Evolutionary conservation across 2,888 invertebrate species (phyloP), one percentile per base, ranked within the genome.

Genomic region (Crioceris asparagi): DNA sequence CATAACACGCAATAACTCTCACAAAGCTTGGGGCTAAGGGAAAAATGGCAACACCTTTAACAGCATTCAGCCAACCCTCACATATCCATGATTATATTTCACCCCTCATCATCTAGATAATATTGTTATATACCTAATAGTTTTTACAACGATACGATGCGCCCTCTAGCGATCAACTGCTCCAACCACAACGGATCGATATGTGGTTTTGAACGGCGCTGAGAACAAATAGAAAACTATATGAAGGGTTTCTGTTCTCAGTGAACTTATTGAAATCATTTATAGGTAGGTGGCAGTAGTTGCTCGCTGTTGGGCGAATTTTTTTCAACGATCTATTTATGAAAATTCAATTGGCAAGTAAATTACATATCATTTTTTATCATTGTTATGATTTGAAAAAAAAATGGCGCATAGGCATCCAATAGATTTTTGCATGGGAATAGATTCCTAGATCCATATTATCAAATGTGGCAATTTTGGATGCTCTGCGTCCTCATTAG

Each of bases 41-140:
- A 57, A n/a, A n/a, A 42, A 50, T 54, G 54, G 57, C 57, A 60
- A 60, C 58, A 59, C 54, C 51, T 60, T 47, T 59, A 61, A 62
- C 63, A 61, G 55, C 62, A 61, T 64, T 62, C 62, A 53, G 55
- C 52, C 41, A 40, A 40, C 49, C 43, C 21, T 19, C 35, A 39
- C 12, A n/a, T n/a, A n/a, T 27, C 27, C 27, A 27, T 27, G 3
- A 4, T 27, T 15, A 18, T 12, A 21, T 29, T 30, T 41, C 42
- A 41, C 41, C 41, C 25, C 39, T 39, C 36, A 39, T 35, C 31
- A 42, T 33, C 12, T 36, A 35, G 35, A 27, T 38, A 29, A 35
- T 34, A 31, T 18, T 41, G 26, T 34, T 15, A 38, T 32, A 32
- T 17, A 8, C 26, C 11, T 23, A 21, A 31, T 18, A 29, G 11